Base-by-base conservation (phyloP, 2,888 invertebrate genomes). In the Augiades crinisus region DNA sequence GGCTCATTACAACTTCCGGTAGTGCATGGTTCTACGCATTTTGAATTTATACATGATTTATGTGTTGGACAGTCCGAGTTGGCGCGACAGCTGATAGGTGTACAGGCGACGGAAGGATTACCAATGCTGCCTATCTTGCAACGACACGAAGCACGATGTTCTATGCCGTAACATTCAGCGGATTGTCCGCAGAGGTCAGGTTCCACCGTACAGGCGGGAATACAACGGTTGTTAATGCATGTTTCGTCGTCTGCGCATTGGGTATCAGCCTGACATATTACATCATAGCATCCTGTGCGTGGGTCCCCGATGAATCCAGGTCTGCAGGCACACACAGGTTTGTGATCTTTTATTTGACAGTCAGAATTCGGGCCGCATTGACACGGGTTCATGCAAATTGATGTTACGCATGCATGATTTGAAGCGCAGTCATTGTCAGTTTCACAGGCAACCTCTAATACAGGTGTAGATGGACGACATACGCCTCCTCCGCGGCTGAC, bases 261-360 rank as follows among this genome's bases (percentile, higher is more conserved):
- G 24, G 91, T 90, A 65, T 96, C 92, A 17, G 92, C 91, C 69
- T 92, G 91, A 69, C 96, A 97, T 55, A 94, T 93, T 44, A 94
- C 91, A 78, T 92, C 93, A 33, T 92, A 91, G 73, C 97, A 98
- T 64, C 95, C 94, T 6, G 94, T 92, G 67, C 95, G 94, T 19
- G 97, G 95, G 74, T 96, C 96, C 47, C 97, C 98, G 57, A 95
- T 93, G 64, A 92, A 97, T 37, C 96, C 96, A 66, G 93, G 92
- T 55, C 92, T 91, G 75, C 98, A 98, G 0, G 95, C 94, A 68
- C 98, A 98, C 0, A 96, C 93, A 0, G 97, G 96, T 74, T 95
- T 95, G 69, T 98, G 97, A 68, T 95, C 92, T 76, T 92, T 93
- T 57, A 96, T 94, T 67, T 94, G 92, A 72, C 98, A 98, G 61